Percentiles rank a stretch among this genome's conserved stretches.
phyloP scores from a whole-genome alignment of 2,797 vertebrate species.

The Micromesistius poutassou region DNA sequence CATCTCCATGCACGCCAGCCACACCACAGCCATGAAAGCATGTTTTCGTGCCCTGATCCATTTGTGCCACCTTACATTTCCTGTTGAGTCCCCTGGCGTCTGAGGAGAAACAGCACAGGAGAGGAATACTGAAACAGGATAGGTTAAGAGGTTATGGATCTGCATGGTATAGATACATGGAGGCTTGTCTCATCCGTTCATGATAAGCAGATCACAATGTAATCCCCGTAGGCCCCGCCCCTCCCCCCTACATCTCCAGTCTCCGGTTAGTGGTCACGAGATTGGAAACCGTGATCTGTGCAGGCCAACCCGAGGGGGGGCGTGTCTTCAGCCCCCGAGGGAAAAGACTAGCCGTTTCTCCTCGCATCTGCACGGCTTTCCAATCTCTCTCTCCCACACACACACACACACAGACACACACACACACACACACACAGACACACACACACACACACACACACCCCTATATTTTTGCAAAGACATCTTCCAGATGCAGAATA shows the following conservation, averaged over 20 bases:
- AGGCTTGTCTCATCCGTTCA: constrained; percentile 26
- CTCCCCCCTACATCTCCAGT: no score
- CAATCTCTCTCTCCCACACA: neutral
- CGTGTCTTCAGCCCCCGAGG: neutral
- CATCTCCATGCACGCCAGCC: neutral
- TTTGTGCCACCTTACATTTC: neutral
- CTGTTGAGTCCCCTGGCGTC: constrained; percentile 3
- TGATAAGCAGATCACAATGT: constrained; percentile 48
- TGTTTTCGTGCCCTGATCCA: neutral
- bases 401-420: no score
- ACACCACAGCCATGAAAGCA: neutral
- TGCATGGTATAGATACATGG: constrained; percentile 28
- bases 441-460: no score
- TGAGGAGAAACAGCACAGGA: constrained; percentile 13
- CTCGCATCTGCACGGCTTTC: neutral
- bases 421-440: no score
- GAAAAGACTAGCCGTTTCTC: neutral
- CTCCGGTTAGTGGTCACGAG: no score
- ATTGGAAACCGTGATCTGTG: no score
- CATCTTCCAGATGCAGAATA: no score
- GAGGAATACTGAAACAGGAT: constrained; percentile 34
- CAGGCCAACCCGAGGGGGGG: neutral
- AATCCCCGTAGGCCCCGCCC: constrained; percentile 29
- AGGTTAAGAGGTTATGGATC: constrained; percentile 36
- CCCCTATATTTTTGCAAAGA: no score